A percentile compares a stretch with the other conserved stretches of the same genome.
Evolutionary conservation across 1,140 invertebrate genomes (phyloP).

Genomic region (Ceratina calcarata): DNA sequence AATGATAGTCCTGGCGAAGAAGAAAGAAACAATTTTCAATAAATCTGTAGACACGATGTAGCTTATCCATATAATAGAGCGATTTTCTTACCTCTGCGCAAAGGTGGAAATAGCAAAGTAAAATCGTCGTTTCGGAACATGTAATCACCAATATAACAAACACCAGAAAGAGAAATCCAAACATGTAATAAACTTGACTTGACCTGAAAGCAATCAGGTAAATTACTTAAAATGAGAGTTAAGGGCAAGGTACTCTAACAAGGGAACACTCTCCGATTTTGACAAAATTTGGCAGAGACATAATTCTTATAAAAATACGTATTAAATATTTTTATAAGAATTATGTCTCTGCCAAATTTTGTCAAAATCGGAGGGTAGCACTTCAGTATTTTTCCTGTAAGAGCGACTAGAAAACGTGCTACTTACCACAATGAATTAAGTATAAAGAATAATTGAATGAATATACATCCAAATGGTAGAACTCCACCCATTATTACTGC

Average conservation of each 20-base stretch:
- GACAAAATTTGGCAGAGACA: background rate
- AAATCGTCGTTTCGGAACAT: slow-evolving; percentile 98
- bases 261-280: background rate
- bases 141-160: slow-evolving; percentile 99
- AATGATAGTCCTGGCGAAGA: slow-evolving; percentile 87
- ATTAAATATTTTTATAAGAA: background rate
- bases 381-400: too few relatives aligned
- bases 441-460: slow-evolving; percentile 99
- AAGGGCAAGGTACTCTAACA: background rate
- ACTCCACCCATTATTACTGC: slow-evolving; percentile 99
- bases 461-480: slow-evolving; percentile 99
- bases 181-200: slow-evolving; percentile 99
- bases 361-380: background rate
- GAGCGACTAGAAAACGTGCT: background rate
- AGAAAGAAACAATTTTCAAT: slow-evolving; percentile 13
- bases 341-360: background rate
- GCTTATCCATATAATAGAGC: slow-evolving; percentile 54
- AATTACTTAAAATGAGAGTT: background rate
- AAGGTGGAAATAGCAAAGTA: slow-evolving; percentile 99
- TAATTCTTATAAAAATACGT: background rate
- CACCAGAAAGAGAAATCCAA: slow-evolving; percentile 98
- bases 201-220: slow-evolving; percentile 76
- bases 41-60: too few relatives aligned
- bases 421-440: slow-evolving; percentile 97
- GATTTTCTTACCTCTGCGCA: slow-evolving; percentile 94